Percentiles rank a stretch among this genome's conserved stretches.
phyloP scores from a whole-genome alignment of 2,113 vertebrate genomes.

The Etheostoma cragini region DNA sequence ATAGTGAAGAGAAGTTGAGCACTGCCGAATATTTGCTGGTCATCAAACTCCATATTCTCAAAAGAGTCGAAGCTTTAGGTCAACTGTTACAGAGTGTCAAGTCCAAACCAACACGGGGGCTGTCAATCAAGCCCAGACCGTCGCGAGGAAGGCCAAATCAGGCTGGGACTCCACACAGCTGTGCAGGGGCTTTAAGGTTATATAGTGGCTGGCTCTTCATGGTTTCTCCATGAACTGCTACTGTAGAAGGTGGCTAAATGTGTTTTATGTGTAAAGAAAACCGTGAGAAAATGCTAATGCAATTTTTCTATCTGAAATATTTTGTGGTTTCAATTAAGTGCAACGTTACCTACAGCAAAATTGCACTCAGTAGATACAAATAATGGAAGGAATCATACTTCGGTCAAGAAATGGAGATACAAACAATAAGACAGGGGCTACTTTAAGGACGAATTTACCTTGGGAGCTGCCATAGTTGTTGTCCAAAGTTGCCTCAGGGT shows the following conservation, averaged over 20 bases:
- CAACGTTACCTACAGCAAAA: neutral
- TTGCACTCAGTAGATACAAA: neutral
- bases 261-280: neutral
- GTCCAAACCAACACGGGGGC: neutral
- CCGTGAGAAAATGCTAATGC: neutral
- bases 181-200: neutral
- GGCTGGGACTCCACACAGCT: neutral
- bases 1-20: neutral
- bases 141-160: neutral
- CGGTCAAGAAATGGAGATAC: neutral
- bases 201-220: neutral
- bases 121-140: neutral
- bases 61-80: neutral
- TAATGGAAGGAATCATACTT: neutral
- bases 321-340: neutral
- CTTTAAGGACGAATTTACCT: conserved; percentile 32
- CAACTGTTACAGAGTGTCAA: no score
- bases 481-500: conserved; percentile 35
- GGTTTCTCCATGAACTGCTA: neutral
- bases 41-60: neutral
- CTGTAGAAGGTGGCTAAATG: neutral
- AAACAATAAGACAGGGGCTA: neutral
- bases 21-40: neutral
- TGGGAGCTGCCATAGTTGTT: neutral
- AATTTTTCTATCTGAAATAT: neutral